A percentile compares a stretch with the other conserved stretches of the same genome.
phyloP scores from a whole-genome alignment of 2,113 vertebrate genomes.

The Crotalus horridus region DNA sequence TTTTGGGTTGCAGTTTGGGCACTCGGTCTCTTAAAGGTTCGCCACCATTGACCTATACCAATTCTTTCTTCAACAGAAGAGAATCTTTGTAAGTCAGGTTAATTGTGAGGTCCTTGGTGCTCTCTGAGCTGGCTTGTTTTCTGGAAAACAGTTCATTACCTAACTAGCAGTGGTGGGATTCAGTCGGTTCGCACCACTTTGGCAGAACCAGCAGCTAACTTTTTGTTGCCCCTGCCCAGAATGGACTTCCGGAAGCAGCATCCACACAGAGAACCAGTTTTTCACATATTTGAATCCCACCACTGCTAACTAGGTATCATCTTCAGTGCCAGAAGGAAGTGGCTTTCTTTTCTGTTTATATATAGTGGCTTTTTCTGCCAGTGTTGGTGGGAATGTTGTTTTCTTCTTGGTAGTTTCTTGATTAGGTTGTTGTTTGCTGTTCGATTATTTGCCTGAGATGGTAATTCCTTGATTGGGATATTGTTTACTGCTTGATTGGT shows the following conservation, averaged over 20 bases:
- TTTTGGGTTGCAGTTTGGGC: no score
- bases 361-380: not conserved
- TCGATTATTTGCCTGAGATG: not conserved
- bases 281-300: no score
- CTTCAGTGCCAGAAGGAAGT: not conserved
- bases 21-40: no score
- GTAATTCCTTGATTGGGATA: not conserved
- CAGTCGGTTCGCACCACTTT: no score
- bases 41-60: not conserved
- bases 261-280: no score
- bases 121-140: not conserved
- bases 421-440: not conserved
- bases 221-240: no score
- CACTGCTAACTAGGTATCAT: not conserved
- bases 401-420: not conserved
- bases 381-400: not conserved
- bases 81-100: not conserved
- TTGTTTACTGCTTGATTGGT: not conserved
- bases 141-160: not conserved
- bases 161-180: not conserved
- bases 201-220: no score
- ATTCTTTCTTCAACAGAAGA: not conserved
- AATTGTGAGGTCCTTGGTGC: not conserved
- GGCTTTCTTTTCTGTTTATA: not conserved
- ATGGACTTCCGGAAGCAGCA: no score